These are phyloP conservation scores for Argentina silus DNA, from an alignment of 2,797 vertebrate genomes.

Conservation along the genomic window DNA sequence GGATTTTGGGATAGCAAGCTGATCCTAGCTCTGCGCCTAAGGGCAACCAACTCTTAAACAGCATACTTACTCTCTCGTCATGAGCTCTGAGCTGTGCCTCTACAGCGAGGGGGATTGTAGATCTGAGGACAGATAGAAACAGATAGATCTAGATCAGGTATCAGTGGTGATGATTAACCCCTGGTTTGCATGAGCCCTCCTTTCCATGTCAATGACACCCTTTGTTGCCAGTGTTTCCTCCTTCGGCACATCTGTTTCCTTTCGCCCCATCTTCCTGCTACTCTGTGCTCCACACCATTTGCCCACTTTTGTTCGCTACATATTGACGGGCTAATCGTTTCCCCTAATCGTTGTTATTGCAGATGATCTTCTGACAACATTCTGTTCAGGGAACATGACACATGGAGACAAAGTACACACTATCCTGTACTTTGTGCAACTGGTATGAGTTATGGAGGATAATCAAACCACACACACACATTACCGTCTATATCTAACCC, in stretches of 20 bases:
- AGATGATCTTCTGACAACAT: not conserved
- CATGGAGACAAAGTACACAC: not conserved
- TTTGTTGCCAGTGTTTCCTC: constrained; percentile 56
- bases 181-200: constrained; percentile 66
- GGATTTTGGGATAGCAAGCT: not conserved
- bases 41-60: not conserved
- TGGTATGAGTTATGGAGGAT: no score
- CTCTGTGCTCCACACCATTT: constrained; percentile 24
- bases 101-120: not conserved
- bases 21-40: not conserved
- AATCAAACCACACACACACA: no score
- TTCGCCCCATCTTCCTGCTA: constrained; percentile 44
- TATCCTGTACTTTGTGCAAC: not conserved
- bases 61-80: constrained; percentile 13
- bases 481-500: not conserved
- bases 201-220: constrained; percentile 54
- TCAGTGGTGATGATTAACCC: constrained; percentile 49
- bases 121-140: constrained; percentile 37
- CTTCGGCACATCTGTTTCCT: constrained; percentile 50
- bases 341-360: not conserved
- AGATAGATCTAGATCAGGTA: constrained; percentile 25
- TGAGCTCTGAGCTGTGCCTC: constrained; percentile 19
- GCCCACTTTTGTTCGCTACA: not conserved
- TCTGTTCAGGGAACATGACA: not conserved
- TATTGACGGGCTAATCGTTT: not conserved